Evolutionary conservation across 2,797 vertebrate genomes (phyloP).

Genomic region (Tiaroga cobitis): DNA sequence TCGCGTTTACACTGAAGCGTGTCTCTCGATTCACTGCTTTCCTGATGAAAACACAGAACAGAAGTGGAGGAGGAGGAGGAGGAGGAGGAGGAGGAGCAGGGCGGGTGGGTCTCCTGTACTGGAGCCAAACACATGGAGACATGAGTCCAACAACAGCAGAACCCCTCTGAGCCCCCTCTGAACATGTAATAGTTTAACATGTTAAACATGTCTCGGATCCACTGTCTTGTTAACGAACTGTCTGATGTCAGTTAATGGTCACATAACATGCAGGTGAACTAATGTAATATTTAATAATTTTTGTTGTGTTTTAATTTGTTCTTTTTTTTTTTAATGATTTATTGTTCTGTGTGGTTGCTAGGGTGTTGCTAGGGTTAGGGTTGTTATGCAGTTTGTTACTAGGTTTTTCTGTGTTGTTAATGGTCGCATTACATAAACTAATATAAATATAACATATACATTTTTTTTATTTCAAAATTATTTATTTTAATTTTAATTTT

Average conservation of each 20-base stretch:
- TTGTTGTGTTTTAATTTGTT: neutral
- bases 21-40: constrained; percentile 61
- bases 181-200: neutral
- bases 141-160: neutral
- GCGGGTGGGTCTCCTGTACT: constrained; percentile 65
- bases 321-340: neutral
- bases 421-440: neutral
- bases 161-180: neutral
- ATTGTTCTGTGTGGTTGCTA: too few relatives aligned
- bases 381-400: too few relatives aligned
- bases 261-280: neutral
- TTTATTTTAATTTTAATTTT: neutral
- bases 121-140: constrained; percentile 37
- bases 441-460: too few relatives aligned
- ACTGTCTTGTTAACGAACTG: neutral
- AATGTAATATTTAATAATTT: neutral
- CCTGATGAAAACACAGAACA: constrained; percentile 74
- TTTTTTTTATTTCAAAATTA: neutral
- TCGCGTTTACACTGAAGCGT: constrained; percentile 20
- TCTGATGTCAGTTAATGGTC: neutral
- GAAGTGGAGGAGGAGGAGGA: constrained; percentile 62
- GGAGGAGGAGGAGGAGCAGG: constrained; percentile 37
- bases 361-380: too few relatives aligned
- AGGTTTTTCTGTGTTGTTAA: too few relatives aligned
- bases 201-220: too few relatives aligned